phyloP scores from a whole-genome alignment of 2,888 invertebrate species.

The Drosophila kanekoi region DNA sequence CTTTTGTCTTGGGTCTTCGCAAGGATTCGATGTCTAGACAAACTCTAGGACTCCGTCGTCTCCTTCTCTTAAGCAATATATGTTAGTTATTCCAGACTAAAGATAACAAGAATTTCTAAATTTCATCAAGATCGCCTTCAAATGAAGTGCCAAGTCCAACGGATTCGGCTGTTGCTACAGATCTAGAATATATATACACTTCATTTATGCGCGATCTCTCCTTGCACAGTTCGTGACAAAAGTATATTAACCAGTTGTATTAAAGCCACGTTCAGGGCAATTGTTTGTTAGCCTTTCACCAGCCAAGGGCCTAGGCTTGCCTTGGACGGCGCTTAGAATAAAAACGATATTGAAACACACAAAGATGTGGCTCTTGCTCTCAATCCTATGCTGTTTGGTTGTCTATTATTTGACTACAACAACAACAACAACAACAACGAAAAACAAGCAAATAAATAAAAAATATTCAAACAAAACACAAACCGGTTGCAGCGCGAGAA shows the following conservation, averaged over 20 bases:
- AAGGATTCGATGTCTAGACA: too few species aligned
- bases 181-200: neutral
- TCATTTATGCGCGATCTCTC: neutral
- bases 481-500: conserved; percentile 40
- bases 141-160: too few species aligned
- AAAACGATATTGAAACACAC: conserved; percentile 18
- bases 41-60: too few species aligned
- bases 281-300: conserved; percentile 58
- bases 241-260: neutral
- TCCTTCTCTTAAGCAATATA: too few species aligned
- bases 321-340: conserved; percentile 62
- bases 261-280: conserved; percentile 18
- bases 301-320: conserved; percentile 53
- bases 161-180: neutral
- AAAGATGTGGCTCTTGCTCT: conserved; percentile 14
- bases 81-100: too few species aligned
- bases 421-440: too few species aligned
- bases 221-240: conserved; percentile 1
- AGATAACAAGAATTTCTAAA: too few species aligned
- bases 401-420: conserved; percentile 1
- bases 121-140: too few species aligned
- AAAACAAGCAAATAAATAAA: neutral
- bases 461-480: conserved; percentile 7
- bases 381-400: conserved; percentile 18
- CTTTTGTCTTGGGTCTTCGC: too few species aligned